These are phyloP conservation scores for Microctenopoma lineatum DNA, from an alignment of 2,797 vertebrate species.

Conservation along the genomic window DNA sequence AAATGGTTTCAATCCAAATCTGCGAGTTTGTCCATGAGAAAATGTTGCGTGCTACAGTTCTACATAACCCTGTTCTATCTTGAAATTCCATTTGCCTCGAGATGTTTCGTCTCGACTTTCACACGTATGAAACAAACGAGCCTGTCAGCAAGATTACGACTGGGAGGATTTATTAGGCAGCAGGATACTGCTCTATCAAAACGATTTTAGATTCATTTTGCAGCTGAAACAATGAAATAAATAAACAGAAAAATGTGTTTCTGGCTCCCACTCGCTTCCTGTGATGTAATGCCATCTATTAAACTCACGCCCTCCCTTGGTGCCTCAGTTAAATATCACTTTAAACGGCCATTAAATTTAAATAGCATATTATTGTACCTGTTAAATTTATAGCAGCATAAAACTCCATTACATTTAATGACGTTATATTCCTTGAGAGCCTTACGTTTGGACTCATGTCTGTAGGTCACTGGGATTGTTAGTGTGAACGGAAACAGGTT, in stretches of 20 bases:
- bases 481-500: conserved; percentile 13
- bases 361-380: too few species aligned
- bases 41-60: too few species aligned
- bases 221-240: neutral
- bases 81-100: neutral
- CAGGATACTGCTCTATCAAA: too few species aligned
- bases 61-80: too few species aligned
- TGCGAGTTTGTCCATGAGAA: conserved; percentile 48
- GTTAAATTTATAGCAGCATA: neutral
- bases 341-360: too few species aligned
- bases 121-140: neutral
- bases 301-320: neutral
- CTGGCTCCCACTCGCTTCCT: too few species aligned
- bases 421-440: too few species aligned
- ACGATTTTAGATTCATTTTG: neutral
- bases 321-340: neutral
- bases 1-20: rapidly evolving
- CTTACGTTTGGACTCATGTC: neutral
- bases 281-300: neutral
- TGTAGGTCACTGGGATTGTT: neutral
- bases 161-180: neutral
- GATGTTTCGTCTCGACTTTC: neutral
- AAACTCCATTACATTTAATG: neutral
- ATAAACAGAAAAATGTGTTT: neutral
- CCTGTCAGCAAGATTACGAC: neutral